These are phyloP conservation scores for Decapterus maruadsi DNA, from an alignment of 2,797 vertebrate species.

Conservation along the genomic window DNA sequence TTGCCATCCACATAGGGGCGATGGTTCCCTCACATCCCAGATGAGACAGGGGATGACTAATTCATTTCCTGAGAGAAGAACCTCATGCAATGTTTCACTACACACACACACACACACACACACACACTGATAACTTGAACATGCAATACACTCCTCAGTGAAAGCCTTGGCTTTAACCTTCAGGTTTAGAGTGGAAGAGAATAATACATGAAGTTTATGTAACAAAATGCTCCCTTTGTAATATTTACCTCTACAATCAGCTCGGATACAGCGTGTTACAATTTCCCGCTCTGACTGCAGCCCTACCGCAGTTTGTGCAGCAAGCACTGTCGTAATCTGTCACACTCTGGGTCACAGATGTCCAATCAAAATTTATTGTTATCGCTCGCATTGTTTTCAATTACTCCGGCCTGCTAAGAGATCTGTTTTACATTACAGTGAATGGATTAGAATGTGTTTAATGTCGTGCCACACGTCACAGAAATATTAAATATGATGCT, in stretches of 20 bases:
- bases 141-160: conserved; percentile 29
- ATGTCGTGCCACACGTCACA: background rate
- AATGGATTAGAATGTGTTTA: conserved; percentile 21
- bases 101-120: conserved; percentile 40
- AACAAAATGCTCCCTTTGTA: conserved; percentile 27
- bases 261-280: background rate
- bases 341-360: conserved; percentile 1
- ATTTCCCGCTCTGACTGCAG: background rate
- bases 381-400: conserved; percentile 5
- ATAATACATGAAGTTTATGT: conserved; percentile 31
- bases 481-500: conserved; percentile 11
- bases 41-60: conserved; percentile 86
- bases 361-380: background rate
- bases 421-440: conserved; percentile 2
- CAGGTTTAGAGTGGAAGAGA: conserved; percentile 17
- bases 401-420: background rate
- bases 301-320: background rate
- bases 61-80: conserved; percentile 83
- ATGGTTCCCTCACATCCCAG: conserved; percentile 82
- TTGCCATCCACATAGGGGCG: conserved; percentile 83
- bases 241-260: background rate
- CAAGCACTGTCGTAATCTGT: background rate
- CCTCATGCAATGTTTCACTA: conserved; percentile 73
- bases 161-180: conserved; percentile 29
- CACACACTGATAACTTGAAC: conserved; percentile 34